phyloP scores from a whole-genome alignment of 2,888 invertebrate species.

The Drosophila setosimentum region DNA sequence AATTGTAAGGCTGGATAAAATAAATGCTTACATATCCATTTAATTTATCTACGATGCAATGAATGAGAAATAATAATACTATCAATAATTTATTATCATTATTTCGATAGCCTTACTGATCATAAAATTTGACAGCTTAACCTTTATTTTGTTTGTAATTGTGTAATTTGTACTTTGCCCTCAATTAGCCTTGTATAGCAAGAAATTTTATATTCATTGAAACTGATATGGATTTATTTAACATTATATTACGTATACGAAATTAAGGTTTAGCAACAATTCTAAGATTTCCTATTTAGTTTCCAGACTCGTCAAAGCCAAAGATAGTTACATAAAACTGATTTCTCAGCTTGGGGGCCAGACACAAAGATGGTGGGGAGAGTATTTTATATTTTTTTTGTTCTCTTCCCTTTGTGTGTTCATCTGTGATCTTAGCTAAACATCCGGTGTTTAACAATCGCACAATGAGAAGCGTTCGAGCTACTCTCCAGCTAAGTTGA shows the following conservation, averaged over 20 bases:
- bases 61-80: too few relatives aligned
- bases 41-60: too few relatives aligned
- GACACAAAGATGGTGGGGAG: not conserved
- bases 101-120: not conserved
- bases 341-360: not conserved
- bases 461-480: slow-evolving; percentile 61
- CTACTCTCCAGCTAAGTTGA: slow-evolving; percentile 62
- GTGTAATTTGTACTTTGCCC: not conserved
- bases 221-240: not conserved
- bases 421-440: slow-evolving; percentile 61
- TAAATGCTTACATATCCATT: too few relatives aligned
- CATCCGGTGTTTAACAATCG: slow-evolving; percentile 76
- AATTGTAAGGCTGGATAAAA: not conserved
- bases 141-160: too few relatives aligned
- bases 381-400: not conserved
- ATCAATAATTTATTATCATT: too few relatives aligned
- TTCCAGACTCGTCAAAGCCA: not conserved
- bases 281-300: not conserved
- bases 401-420: slow-evolving; percentile 29
- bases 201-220: too few relatives aligned
- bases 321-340: not conserved
- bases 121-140: not conserved
- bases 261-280: not conserved
- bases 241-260: not conserved
- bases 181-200: not conserved